phyloP scores from a whole-genome alignment of 2,888 invertebrate species.

The Phyllotreta striolata region DNA sequence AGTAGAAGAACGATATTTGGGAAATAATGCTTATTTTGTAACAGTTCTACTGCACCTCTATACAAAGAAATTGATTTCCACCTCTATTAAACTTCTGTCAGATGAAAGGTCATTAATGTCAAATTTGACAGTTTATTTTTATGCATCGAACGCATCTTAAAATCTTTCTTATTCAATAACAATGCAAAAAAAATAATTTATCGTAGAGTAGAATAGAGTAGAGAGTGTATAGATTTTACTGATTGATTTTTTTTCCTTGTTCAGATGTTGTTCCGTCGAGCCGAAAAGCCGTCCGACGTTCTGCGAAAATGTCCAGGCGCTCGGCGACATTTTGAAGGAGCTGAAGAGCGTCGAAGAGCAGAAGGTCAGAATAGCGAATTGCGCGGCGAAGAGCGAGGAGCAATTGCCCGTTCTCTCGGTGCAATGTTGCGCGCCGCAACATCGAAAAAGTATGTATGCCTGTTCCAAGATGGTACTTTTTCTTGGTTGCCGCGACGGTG shows the following conservation, averaged over 20 bases:
- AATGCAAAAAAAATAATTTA: too few relatives aligned
- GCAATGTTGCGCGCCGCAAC: constrained; percentile 53
- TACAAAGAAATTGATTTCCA: too few relatives aligned
- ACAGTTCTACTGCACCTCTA: too few relatives aligned
- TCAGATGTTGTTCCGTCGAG: constrained; percentile 65
- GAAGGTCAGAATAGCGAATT: constrained; percentile 50
- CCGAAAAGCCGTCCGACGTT: constrained; percentile 89
- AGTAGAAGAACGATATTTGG: too few relatives aligned
- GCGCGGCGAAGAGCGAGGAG: constrained; percentile 63
- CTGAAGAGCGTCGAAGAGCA: constrained; percentile 53
- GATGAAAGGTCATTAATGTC: too few relatives aligned
- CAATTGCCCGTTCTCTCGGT: constrained; percentile 56
- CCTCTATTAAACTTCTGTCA: too few relatives aligned
- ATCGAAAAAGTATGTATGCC: constrained; percentile 55
- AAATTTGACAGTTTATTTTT: too few relatives aligned
- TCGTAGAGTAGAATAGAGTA: too few relatives aligned
- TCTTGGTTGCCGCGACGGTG: neutral
- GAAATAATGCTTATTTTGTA: too few relatives aligned
- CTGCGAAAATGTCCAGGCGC: constrained; percentile 77
- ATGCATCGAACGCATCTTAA: too few relatives aligned
- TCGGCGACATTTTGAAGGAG: constrained; percentile 66
- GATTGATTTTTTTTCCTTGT: constrained; percentile 19
- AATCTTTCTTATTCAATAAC: too few relatives aligned
- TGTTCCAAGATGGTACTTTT: constrained; percentile 17
- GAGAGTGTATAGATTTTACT: too few relatives aligned